Evolutionary conservation across 2,797 vertebrate species (phyloP).

Genomic region (Cebuella pygmaea): DNA sequence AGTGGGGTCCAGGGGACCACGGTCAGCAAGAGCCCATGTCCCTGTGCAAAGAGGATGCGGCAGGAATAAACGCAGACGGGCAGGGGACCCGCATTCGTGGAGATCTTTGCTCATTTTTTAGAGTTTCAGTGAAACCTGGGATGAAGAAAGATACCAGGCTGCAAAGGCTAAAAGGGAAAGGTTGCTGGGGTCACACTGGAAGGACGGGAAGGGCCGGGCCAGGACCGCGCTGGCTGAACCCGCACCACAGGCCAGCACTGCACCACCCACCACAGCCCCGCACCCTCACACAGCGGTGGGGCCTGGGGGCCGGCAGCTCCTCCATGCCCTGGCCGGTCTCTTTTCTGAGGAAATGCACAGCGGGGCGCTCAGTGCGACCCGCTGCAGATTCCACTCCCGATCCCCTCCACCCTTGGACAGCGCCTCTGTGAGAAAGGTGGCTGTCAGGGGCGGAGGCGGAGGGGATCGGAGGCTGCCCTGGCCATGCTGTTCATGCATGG

Average conservation of each 20-base stretch:
- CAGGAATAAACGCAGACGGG: not conserved
- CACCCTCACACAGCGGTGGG: not conserved
- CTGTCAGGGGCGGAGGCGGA: rapidly evolving
- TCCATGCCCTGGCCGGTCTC: rapidly evolving
- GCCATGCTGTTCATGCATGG: rapidly evolving
- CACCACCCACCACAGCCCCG: not conserved
- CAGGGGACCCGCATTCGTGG: not conserved
- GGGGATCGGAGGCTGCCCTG: not conserved
- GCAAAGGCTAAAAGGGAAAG: not conserved
- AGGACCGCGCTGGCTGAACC: not conserved
- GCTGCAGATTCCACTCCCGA: not conserved
- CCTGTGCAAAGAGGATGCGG: rapidly evolving
- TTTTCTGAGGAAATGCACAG: not conserved
- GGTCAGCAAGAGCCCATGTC: rapidly evolving
- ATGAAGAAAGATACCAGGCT: not conserved
- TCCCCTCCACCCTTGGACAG: rapidly evolving
- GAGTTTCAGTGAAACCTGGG: not conserved
- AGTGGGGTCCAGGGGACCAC: not conserved
- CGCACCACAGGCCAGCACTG: not conserved
- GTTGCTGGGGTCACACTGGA: rapidly evolving
- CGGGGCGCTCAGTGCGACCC: not conserved
- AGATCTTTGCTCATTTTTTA: not conserved
- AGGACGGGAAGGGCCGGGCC: not conserved
- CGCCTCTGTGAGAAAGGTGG: not conserved
- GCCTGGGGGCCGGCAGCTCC: not conserved